Evolutionary conservation across 2,888 invertebrate species (phyloP), one percentile per base, ranked within the genome.

Genomic region (Euplexia lucipara): DNA sequence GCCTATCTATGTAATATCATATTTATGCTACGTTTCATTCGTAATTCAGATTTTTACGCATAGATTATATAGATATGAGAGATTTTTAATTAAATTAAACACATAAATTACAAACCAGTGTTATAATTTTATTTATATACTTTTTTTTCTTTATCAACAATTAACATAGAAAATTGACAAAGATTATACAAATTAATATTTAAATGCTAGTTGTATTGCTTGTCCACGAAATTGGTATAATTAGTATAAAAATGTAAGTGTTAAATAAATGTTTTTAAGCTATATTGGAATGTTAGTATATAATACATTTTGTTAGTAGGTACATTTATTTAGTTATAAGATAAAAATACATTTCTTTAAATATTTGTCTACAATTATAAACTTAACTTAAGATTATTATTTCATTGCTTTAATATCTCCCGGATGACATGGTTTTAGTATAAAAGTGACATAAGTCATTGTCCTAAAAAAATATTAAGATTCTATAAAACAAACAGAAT

Each of bases 291-390:
- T 73, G 75, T 70, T 63, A 54, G n/a, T 41, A 42, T 3, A n/a
- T n/a, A 75, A 62, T 58, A 75, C 44, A 57, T 57, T 52, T 72
- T 35, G 30, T 48, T 47, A 52, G 22, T n/a, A n/a, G n/a, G n/a
- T 44, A 60, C 16, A 44, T 47, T 64, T 22, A 49, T 26, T 42
- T 41, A 37, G 37, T 44, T 26, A 42, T 32, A 44, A 65, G 65
- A 60, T 65, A 48, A 47, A 75, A 56, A 67, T 63, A 75, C 45
- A 64, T 75, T 76, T 77, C 35, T 54, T 58, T 71, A 58, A 64
- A 76, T 62, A 75, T 75, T 68, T 67, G 42, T 35, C 63, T 58
- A n/a, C n/a, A 67, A 44, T 32, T 57, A 66, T 3, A 2, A 62
- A 37, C 9, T 53, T 52, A 63, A 47, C 1, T 51, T 44, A 12